phyloP scores from a whole-genome alignment of 2,797 vertebrate genomes.

The Denticeps clupeoides region DNA sequence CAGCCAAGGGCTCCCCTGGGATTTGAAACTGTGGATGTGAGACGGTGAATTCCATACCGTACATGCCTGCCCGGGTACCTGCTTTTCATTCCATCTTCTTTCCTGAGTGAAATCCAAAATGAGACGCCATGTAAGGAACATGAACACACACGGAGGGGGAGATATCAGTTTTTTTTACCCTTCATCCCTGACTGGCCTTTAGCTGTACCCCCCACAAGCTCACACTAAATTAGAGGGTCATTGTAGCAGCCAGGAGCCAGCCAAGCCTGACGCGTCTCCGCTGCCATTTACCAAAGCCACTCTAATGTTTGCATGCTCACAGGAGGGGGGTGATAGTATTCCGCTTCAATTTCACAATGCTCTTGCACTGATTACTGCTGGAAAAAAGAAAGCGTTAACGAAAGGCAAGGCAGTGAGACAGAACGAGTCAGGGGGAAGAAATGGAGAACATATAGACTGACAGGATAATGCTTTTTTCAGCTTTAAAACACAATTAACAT shows the following conservation, averaged over 20 bases:
- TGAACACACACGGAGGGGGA: too few species aligned
- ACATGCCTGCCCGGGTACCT: too few species aligned
- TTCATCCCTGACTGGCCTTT: background rate
- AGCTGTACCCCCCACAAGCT: background rate
- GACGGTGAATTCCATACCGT: too few species aligned
- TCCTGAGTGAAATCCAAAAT: too few species aligned
- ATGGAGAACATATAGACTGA: too few species aligned
- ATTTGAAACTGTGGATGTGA: too few species aligned
- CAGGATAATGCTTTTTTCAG: too few species aligned
- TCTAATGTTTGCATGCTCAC: conserved; percentile 32
- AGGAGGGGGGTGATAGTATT: conserved; percentile 36
- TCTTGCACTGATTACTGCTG: conserved; percentile 31
- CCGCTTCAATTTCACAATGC: conserved; percentile 25
- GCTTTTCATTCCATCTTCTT: too few species aligned
- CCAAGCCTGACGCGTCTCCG: conserved; percentile 19
- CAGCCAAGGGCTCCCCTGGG: too few species aligned
- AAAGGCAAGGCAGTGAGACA: background rate
- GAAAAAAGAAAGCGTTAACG: background rate
- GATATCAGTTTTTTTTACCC: too few species aligned
- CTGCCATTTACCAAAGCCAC: conserved; percentile 18
- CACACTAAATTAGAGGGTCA: background rate
- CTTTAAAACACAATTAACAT: too few species aligned
- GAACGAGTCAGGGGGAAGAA: conserved; percentile 11
- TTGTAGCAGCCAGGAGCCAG: background rate
- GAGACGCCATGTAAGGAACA: too few species aligned